These are phyloP conservation scores for Corticium candelabrum DNA, from an alignment of 37 sponge, comb jelly and placozoan species.

Conservation along the genomic window DNA sequence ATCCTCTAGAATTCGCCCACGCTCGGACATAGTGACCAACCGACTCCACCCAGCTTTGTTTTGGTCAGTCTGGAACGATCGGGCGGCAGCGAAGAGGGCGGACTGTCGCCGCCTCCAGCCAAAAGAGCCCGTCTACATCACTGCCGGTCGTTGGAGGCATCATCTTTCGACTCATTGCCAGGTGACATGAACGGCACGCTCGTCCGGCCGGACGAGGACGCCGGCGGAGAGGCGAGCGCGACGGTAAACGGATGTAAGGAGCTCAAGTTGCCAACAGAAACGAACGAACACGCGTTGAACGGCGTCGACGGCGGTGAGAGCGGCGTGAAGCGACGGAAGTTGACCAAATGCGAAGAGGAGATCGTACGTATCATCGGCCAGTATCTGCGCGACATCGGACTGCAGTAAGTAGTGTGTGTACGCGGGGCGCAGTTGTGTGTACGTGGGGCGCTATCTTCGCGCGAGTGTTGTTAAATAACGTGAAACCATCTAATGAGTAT, in stretches of 20 bases:
- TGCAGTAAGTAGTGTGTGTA: constrained; percentile 58
- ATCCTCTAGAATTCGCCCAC: too few species aligned
- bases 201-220: constrained; percentile 11
- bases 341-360: constrained; percentile 35
- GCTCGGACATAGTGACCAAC: too few species aligned
- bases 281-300: constrained; percentile 9
- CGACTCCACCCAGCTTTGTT: too few species aligned
- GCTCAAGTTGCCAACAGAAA: background rate
- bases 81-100: constrained; percentile 59
- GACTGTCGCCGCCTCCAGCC: constrained; percentile 68
- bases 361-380: constrained; percentile 87
- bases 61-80: constrained; percentile 60
- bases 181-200: background rate
- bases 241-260: background rate
- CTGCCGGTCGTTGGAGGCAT: constrained; percentile 15
- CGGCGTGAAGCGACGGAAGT: background rate
- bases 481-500: too few species aligned
- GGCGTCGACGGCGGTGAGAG: background rate
- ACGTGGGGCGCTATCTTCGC: too few species aligned
- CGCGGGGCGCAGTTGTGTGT: too few species aligned
- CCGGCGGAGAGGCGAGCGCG: background rate
- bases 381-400: constrained; percentile 79
- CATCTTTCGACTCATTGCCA: too few species aligned
- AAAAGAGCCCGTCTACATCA: constrained; percentile 72
- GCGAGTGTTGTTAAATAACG: too few species aligned